Conservation (phyloP, 1,140 invertebrate species). For the Listronotus bonariensis region DNA sequence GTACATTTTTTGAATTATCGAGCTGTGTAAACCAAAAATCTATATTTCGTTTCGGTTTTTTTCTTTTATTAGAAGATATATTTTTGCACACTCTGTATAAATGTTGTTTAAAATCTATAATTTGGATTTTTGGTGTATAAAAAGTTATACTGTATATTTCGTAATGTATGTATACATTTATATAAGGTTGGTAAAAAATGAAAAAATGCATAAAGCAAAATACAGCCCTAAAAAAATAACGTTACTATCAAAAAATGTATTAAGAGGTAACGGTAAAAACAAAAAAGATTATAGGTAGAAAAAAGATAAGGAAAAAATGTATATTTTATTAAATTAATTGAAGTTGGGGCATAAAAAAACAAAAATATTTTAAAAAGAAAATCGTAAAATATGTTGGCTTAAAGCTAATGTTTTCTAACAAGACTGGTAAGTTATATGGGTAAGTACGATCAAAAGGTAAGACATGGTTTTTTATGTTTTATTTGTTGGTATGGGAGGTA, state of each 20-base stretch:
- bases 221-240: constrained; percentile 1
- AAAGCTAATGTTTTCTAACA: too few relatives aligned
- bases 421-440: too few relatives aligned
- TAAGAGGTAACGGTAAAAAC: neutral
- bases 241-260: neutral
- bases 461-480: too few relatives aligned
- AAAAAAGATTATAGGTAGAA: constrained; percentile 18
- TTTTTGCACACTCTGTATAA: neutral
- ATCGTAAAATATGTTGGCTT: neutral
- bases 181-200: constrained; percentile 2
- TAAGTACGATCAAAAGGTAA: too few relatives aligned
- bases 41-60: neutral
- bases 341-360: constrained; percentile 23
- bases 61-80: neutral
- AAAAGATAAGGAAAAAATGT: constrained; percentile 20
- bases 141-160: constrained; percentile 10
- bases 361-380: constrained; percentile 22
- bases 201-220: neutral
- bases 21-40: constrained; percentile 29
- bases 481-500: too few relatives aligned
- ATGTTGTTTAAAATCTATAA: neutral
- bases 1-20: constrained; percentile 33
- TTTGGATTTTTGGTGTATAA: constrained; percentile 23
- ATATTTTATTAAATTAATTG: constrained; percentile 24
- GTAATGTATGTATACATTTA: constrained; percentile 1